Base-by-base conservation (phyloP, 2,888 invertebrate genomes). In the Hermodice carunculata region DNA sequence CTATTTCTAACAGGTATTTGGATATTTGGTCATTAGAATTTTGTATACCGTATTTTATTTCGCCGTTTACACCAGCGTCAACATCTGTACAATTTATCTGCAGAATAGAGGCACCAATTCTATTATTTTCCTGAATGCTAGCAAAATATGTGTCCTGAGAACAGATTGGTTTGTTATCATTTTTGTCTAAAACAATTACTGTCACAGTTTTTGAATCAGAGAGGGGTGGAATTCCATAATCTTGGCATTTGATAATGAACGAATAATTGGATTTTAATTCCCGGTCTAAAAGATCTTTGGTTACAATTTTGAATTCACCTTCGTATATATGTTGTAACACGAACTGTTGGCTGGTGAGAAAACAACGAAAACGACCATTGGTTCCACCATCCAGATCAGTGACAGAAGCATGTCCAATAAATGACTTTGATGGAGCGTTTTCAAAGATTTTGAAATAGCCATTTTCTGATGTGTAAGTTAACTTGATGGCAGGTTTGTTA, bases 81-180 rank as follows among this genome's bases (percentile, higher is more conserved):
- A 90, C 89, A 88, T 96, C 96, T 61, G 89, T 90, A 4, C 95
- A 95, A 61, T 89, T 90, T 34, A 96, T 91, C 86, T 91, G 91
- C 24, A 93, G 86, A 59, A 96, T 86, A 29, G 89, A 89, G 5
- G 90, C 89, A 1, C 92, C 93, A 2, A 89, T 85, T 32, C 89
- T 87, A 11, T 90, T 86, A 76, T 92, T 91, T 78, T 93, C 92
- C 40, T 90, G 88, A 48, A 95, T 88, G 43, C 91, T 89, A 77
- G 92, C 89, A 80, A 95, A 92, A 85, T 96, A 96, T 80, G 91
- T 90, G 82, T 90, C 90, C 0, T 96, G 96, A 87, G 95, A 95
- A 87, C 96, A 95, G 14, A 42, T 37, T 14, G 67, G 67, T 5
- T 22, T 44, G 32, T 67, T 63, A 32, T 67, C 67, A 32, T 67